Conservation (phyloP, 2,888 invertebrate genomes). For the Drosophila prolongata region DNA sequence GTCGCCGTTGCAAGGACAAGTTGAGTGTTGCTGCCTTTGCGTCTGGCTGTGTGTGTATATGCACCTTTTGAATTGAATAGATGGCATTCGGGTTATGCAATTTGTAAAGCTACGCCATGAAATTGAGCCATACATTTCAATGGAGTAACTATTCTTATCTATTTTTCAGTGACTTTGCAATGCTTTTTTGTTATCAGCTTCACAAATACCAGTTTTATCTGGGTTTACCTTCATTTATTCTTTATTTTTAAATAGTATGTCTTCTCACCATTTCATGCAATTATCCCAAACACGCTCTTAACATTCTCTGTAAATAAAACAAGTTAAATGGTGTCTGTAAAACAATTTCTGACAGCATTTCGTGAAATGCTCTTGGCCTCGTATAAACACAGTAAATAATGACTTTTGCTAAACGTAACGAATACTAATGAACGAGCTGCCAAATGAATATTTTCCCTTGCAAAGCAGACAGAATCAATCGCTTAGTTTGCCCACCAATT, state of each 20-base stretch:
- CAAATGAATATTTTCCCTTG: slow-evolving; percentile 7
- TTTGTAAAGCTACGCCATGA: slow-evolving; percentile 36
- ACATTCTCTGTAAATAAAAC: slow-evolving; percentile 1
- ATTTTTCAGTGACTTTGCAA: too few species aligned
- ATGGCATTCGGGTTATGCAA: slow-evolving; percentile 39
- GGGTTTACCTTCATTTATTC: too few species aligned
- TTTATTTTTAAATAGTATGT: too few species aligned
- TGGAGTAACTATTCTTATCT: not conserved
- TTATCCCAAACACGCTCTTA: not conserved
- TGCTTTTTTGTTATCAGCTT: too few species aligned
- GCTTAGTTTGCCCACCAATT: slow-evolving; percentile 15
- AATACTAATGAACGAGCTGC: slow-evolving; percentile 32
- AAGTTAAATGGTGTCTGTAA: slow-evolving; percentile 3
- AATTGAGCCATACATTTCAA: slow-evolving; percentile 28
- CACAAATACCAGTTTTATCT: too few species aligned
- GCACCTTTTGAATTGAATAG: slow-evolving; percentile 34
- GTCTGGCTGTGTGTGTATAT: slow-evolving; percentile 29
- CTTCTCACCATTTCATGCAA: not conserved
- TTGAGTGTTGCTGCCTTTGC: slow-evolving; percentile 12
- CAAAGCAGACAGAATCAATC: slow-evolving; percentile 25
- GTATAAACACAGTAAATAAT: slow-evolving; percentile 23
- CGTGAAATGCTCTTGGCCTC: slow-evolving; percentile 7
- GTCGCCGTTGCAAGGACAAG: slow-evolving; percentile 23
- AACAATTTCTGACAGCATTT: slow-evolving; percentile 14
- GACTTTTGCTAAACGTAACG: slow-evolving; percentile 17